Evolutionary conservation across 2,888 invertebrate genomes (phyloP), one percentile per base, ranked within the genome.

Genomic region (Marronus borbonicus): DNA sequence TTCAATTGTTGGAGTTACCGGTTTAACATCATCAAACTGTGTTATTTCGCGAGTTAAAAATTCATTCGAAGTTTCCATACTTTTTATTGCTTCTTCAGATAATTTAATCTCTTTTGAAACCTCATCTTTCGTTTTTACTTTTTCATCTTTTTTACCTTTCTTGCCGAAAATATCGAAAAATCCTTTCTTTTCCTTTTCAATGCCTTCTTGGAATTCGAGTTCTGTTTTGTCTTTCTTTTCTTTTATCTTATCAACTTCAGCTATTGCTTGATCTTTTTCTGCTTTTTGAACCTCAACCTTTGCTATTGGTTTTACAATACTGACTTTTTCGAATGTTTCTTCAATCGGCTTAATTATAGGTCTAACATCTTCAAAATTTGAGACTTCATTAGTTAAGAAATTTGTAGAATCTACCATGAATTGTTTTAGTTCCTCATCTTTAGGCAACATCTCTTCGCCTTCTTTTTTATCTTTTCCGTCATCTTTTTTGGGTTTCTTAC

Each of bases 41-140:
- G 64, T 74, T 55, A 86, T 79, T 82, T 86, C 86, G 62, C 83
- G 81, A 49, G 80, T 70, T n/a, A 86, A 68, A 62, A 86, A 86
- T n/a, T 84, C 80, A 55, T 81, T 81, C 1, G 84, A 83, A 10
- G 81, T 78, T 7, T 80, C 76, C 81, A 84, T 84, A 55, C 83
- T 70, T 14, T 72, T 66, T 0, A 84, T 24, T 24, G 78, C 81
- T 8, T 68, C 70, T 64, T 81, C 78, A 28, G 76, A 66, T 36
- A 69, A 69, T 62, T 28, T 58, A 55, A 36, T 20, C 49, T 70
- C 77, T 39, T 76, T 76, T 20, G 52, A 14, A 14, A 52, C 10
- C 17, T 55, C 68, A 8, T 68, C 68, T 68, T 58, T 52, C 50
- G 66, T 17, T 55, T 65, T 66, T 0, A 3, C 7, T 75, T 70